These are phyloP conservation scores for Staurois parvus DNA, from an alignment of 2,797 vertebrate genomes.

Conservation along the genomic window DNA sequence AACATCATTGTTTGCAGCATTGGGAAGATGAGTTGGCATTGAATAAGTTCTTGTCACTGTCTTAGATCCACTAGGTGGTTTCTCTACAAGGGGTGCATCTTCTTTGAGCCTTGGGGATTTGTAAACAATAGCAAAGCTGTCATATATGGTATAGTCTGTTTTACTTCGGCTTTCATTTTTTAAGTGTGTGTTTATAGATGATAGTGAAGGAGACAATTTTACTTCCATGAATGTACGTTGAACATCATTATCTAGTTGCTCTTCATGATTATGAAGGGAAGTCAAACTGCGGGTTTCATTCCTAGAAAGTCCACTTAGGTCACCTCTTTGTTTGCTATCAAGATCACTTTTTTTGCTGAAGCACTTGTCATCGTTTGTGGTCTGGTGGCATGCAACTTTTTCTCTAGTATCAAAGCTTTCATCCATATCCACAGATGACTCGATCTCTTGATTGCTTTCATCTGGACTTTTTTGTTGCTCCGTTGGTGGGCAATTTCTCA, in stretches of 20 bases:
- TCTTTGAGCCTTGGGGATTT: not conserved
- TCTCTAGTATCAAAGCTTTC: constrained; percentile 30
- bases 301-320: constrained; percentile 6
- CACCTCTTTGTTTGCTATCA: constrained; percentile 50
- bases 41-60: constrained; percentile 79
- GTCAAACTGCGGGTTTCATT: not conserved
- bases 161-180: constrained; percentile 58
- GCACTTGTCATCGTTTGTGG: constrained; percentile 25
- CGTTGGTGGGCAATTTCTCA: rapidly evolving
- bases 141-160: constrained; percentile 10
- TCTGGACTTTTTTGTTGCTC: constrained; percentile 44
- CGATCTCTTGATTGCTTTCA: constrained; percentile 47
- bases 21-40: constrained; percentile 74
- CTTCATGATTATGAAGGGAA: constrained; percentile 49
- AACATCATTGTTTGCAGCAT: constrained; percentile 16
- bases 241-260: constrained; percentile 69
- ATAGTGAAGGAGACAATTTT: constrained; percentile 73
- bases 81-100: constrained; percentile 21
- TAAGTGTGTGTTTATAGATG: constrained; percentile 59
- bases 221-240: constrained; percentile 83
- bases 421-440: not conserved
- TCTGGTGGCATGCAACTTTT: constrained; percentile 50
- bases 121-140: constrained; percentile 7
- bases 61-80: constrained; percentile 64
- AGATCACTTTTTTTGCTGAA: constrained; percentile 54